Conservation (phyloP, 2,888 invertebrate species). For the Nudaria mundana region DNA sequence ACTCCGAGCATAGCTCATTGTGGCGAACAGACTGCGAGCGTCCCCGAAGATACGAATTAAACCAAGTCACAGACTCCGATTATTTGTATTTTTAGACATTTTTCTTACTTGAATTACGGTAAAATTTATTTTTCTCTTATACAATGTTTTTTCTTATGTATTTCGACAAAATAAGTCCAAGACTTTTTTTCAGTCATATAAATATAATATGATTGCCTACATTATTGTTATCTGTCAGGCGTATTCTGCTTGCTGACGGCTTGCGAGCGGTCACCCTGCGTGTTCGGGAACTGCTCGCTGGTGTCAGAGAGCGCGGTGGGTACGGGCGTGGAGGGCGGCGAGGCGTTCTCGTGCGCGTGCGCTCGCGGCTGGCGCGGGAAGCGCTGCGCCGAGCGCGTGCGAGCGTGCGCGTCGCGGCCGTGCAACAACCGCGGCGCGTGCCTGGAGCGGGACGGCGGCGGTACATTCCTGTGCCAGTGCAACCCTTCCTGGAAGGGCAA, state of each 20-base stretch:
- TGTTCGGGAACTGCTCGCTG: slow-evolving; percentile 84
- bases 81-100: no score
- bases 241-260: slow-evolving; percentile 88
- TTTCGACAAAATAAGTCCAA: no score
- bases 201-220: no score
- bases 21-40: no score
- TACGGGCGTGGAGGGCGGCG: slow-evolving; percentile 36
- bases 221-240: slow-evolving; percentile 63
- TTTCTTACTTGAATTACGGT: no score
- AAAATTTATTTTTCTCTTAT: no score
- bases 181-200: no score
- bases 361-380: slow-evolving; percentile 67
- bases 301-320: slow-evolving; percentile 40
- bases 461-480: slow-evolving; percentile 85
- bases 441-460: slow-evolving; percentile 83
- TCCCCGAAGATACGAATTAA: no score
- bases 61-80: no score
- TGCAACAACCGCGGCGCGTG: slow-evolving; percentile 90
- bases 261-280: slow-evolving; percentile 87
- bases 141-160: no score
- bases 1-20: no score
- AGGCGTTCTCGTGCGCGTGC: slow-evolving; percentile 83
- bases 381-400: slow-evolving; percentile 83
- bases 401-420: slow-evolving; percentile 87
- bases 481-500: slow-evolving; percentile 88